A percentile compares a stretch with the other conserved stretches of the same genome.
Conservation (phyloP, 2,113 vertebrate genomes). For the Pantherophis guttatus region DNA sequence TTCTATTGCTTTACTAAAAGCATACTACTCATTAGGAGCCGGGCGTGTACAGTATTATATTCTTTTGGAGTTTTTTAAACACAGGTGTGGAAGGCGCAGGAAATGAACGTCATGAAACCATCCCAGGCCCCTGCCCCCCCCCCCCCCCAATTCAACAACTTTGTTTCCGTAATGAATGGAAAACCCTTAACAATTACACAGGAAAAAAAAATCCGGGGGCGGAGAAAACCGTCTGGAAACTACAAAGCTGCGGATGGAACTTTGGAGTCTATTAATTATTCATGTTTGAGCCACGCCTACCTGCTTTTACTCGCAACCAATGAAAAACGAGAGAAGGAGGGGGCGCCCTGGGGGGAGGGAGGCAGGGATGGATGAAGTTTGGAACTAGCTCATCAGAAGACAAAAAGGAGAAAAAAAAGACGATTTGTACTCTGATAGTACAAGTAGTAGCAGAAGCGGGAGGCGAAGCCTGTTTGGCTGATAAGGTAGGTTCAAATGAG, state of each 20-base stretch:
- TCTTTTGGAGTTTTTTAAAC: background rate
- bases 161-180: background rate
- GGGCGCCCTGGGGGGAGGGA: background rate
- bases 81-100: background rate
- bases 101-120: background rate
- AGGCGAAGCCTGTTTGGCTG: background rate
- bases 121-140: background rate
- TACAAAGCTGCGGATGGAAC: background rate
- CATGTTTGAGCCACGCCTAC: background rate
- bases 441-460: background rate
- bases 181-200: background rate
- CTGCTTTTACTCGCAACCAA: background rate
- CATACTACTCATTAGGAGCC: background rate
- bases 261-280: conserved; percentile 18
- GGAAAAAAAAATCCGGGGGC: background rate
- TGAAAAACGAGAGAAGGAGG: background rate
- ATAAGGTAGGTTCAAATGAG: background rate
- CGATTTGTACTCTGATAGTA: background rate
- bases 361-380: background rate
- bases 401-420: background rate
- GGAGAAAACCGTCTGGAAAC: background rate
- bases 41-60: background rate
- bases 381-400: background rate
- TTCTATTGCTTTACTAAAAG: background rate
- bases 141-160: background rate